Conservation (phyloP, 2,888 invertebrate genomes). For the Brenthis hecate region DNA sequence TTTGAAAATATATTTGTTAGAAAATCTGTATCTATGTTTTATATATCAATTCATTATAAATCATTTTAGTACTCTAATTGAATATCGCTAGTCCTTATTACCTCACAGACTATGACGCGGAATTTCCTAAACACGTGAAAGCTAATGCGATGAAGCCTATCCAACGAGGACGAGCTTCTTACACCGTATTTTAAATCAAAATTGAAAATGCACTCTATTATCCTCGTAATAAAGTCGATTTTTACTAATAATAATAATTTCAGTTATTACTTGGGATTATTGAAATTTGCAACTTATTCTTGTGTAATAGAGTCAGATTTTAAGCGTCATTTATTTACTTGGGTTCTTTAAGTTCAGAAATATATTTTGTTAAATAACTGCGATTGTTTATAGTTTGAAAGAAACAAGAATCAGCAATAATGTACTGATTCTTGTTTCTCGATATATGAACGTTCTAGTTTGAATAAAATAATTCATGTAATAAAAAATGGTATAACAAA, state of each 20-base stretch:
- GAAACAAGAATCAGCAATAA: too few relatives aligned
- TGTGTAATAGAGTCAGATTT: neutral
- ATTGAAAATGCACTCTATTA: conserved; percentile 21
- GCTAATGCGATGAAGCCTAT: conserved; percentile 69
- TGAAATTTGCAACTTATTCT: neutral
- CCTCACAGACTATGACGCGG: conserved; percentile 38
- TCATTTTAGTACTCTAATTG: neutral
- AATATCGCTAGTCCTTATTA: neutral
- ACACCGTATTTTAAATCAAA: conserved; percentile 43
- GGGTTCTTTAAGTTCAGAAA: neutral
- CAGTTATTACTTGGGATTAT: neutral
- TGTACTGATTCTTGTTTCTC: too few relatives aligned
- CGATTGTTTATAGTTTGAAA: too few relatives aligned
- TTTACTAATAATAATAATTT: conserved; percentile 1
- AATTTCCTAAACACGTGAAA: conserved; percentile 55
- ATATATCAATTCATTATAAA: neutral
- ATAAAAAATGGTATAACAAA: too few relatives aligned
- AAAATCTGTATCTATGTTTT: too few relatives aligned
- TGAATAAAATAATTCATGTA: too few relatives aligned
- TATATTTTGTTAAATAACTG: neutral
- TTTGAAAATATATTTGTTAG: too few relatives aligned
- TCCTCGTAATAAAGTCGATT: conserved; percentile 10
- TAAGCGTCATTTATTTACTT: neutral
- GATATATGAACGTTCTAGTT: too few relatives aligned
- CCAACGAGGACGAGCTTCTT: conserved; percentile 52